Conservation (phyloP, 1,140 invertebrate species). For the Drosophila grimshawi region DNA sequence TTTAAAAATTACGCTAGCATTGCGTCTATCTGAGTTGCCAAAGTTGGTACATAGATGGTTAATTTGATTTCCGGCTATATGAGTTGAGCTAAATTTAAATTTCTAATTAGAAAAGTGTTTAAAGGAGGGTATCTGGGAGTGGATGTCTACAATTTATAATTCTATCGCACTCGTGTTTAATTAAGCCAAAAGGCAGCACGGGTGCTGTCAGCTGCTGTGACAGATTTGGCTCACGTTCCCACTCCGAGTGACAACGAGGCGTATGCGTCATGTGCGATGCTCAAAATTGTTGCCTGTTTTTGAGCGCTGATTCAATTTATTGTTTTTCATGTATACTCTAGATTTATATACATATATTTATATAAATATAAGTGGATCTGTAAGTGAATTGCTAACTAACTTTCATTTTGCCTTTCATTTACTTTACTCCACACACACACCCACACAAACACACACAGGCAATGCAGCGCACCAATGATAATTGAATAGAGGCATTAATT, state of each 20-base stretch:
- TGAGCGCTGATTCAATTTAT: conserved; percentile 43
- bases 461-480: conserved; percentile 63
- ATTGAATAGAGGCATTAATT: conserved; percentile 73
- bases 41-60: too few species aligned
- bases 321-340: neutral
- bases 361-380: neutral
- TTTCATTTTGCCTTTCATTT: conserved; percentile 4
- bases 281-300: conserved; percentile 44
- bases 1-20: too few species aligned
- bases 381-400: conserved; percentile 34
- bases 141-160: too few species aligned
- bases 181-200: conserved; percentile 59
- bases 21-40: too few species aligned
- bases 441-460: conserved; percentile 4
- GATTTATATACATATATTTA: neutral
- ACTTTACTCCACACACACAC: conserved; percentile 32
- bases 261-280: conserved; percentile 29
- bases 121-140: neutral
- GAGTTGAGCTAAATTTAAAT: too few species aligned
- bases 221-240: conserved; percentile 11
- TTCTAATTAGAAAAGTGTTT: too few species aligned
- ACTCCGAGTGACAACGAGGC: conserved; percentile 8
- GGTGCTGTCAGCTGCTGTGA: conserved; percentile 46
- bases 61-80: too few species aligned
- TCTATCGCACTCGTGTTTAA: conserved; percentile 46